Evolutionary conservation across 2,113 vertebrate species (phyloP).

Genomic region (Clupea harengus): DNA sequence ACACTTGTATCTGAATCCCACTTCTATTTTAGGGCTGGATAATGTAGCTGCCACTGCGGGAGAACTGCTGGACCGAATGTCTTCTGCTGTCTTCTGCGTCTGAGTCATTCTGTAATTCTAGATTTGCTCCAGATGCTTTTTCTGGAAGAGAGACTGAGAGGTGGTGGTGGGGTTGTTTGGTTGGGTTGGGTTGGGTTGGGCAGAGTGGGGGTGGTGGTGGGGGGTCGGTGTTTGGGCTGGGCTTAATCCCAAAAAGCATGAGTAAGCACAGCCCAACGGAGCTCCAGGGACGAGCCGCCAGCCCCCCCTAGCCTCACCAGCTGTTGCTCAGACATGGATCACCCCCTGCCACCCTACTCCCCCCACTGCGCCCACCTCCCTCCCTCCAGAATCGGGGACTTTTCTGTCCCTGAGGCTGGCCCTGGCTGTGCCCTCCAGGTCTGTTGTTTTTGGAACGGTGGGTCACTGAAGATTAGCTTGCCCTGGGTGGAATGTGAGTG

Average conservation of each 20-base stretch:
- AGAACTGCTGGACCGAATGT: not conserved
- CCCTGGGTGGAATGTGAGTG: too few species aligned
- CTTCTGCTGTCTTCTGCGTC: not conserved
- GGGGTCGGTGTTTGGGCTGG: not conserved
- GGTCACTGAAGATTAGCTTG: too few species aligned
- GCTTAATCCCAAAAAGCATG: conserved; percentile 1
- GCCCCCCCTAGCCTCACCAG: not conserved
- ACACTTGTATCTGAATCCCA: not conserved
- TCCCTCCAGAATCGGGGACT: not conserved
- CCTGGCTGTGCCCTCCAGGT: too few species aligned
- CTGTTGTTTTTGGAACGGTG: too few species aligned
- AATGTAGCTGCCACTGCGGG: not conserved
- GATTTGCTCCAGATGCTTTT: not conserved
- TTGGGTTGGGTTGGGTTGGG: not conserved
- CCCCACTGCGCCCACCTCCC: not conserved
- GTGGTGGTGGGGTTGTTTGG: too few species aligned
- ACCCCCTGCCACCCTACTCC: not conserved
- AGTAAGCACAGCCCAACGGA: not conserved
- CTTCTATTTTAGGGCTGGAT: not conserved
- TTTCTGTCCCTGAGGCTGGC: not conserved
- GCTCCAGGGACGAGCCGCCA: not conserved
- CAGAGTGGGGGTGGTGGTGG: not conserved
- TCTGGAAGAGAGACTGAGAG: not conserved
- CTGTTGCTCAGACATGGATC: not conserved
- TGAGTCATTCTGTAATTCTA: not conserved